phyloP scores from a whole-genome alignment of 35 echinoderm and acorn worm genomes.

The Heliocidaris tuberculata region DNA sequence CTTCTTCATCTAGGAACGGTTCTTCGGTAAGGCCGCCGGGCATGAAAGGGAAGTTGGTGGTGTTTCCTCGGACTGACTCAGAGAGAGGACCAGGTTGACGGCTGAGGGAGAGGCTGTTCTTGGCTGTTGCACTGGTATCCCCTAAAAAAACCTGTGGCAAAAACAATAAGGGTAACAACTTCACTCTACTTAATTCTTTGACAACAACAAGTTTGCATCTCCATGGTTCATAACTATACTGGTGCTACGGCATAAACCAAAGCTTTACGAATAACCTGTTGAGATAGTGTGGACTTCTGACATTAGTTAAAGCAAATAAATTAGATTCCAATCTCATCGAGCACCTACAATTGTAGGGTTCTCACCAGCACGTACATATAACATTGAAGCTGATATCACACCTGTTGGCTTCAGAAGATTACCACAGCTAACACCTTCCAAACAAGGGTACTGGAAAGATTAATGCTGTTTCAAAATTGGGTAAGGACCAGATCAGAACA shows the following conservation, averaged over 20 bases:
- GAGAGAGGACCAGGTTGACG: constrained; percentile 86
- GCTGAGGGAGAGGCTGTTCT: constrained; percentile 84
- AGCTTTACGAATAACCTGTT: too few species aligned
- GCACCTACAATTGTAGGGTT: too few species aligned
- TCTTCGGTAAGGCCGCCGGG: constrained; percentile 95
- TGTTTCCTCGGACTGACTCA: constrained; percentile 84
- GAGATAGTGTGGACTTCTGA: too few species aligned
- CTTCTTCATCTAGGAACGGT: constrained; percentile 67
- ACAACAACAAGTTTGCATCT: not conserved
- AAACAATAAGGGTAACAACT: not conserved
- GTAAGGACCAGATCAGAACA: too few species aligned
- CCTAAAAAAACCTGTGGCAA: constrained; percentile 60
- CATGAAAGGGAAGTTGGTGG: constrained; percentile 92
- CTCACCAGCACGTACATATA: too few species aligned
- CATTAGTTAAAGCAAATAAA: too few species aligned
- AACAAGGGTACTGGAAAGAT: too few species aligned
- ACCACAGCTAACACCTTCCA: too few species aligned
- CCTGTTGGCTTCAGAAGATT: too few species aligned
- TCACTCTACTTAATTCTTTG: not conserved
- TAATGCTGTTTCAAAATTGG: too few species aligned
- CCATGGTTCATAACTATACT: not conserved
- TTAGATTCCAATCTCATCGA: not conserved
- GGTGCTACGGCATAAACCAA: too few species aligned
- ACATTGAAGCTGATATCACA: too few species aligned
- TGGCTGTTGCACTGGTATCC: constrained; percentile 75